phyloP scores from a whole-genome alignment of 2,888 invertebrate genomes.

The Ceraclea dissimilis region DNA sequence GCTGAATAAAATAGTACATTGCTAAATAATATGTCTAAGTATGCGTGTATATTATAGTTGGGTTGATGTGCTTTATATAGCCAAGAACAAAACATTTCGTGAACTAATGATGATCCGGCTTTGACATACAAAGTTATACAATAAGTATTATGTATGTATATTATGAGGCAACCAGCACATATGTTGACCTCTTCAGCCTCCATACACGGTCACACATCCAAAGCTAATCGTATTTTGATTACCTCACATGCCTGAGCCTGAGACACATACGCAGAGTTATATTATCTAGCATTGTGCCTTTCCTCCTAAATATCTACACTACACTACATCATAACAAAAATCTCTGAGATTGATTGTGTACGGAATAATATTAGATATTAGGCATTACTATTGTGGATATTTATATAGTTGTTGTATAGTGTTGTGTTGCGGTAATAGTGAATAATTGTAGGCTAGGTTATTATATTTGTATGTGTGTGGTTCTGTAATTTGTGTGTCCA shows the following conservation, averaged over 20 bases:
- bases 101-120: too few species aligned
- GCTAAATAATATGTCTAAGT: too few species aligned
- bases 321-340: constrained; percentile 4
- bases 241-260: neutral
- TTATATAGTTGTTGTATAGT: neutral
- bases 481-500: constrained; percentile 2
- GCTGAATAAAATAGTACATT: too few species aligned
- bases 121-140: too few species aligned
- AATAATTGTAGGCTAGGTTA: neutral
- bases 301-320: neutral
- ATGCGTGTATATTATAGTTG: too few species aligned
- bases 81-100: too few species aligned
- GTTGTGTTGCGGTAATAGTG: neutral
- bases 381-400: too few species aligned
- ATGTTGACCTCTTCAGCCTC: neutral
- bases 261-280: too few species aligned
- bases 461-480: neutral
- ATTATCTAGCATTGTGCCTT: neutral
- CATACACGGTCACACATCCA: constrained; percentile 4
- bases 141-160: neutral
- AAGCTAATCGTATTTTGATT: constrained; percentile 21
- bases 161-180: neutral
- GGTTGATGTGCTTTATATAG: too few species aligned
- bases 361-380: constrained; percentile 30
- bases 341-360: constrained; percentile 13